Evolutionary conservation across 1,140 invertebrate species (phyloP), one percentile per base, ranked within the genome.

Genomic region (Thalassaphorura encarpata): DNA sequence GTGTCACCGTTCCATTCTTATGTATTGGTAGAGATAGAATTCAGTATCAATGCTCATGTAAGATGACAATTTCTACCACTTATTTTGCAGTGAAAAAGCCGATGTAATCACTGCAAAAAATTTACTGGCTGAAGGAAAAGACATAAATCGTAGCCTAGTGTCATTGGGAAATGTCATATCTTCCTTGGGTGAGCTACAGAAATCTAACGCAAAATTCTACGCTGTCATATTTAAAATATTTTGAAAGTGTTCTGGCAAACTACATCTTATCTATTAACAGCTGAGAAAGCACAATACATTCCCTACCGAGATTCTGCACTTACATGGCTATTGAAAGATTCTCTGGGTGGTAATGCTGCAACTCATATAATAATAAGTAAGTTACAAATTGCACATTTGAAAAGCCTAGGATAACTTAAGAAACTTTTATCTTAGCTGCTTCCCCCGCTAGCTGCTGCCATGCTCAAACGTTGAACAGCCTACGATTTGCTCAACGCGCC

Each of bases 71-170:
- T 19, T 47, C 8, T 27, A 24, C 19, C 8, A 27, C 21, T 4
- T 5, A 24, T 41, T 6, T 31, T 51, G 24, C 53, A 53, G 68
- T 66, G 54, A 73, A 58, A 50, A 69, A 69, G 56, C 71, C 52
- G 52, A 71, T 33, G 53, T 69, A 63, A 66, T 69, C 66, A 62
- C 71, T 64, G 2, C 71, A 60, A 57, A 70, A 67, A 66, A 50
- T 61, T 63, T 81, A 33, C 75, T 83, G 53, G 80, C 84, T 69
- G 84, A 86, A 73, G 85, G 85, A 18, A 81, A 83, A 36, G 86
- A 83, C 66, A 89, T 89, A 64, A 89, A 89, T 71, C 84, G 83
- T 66, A 86, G 84, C 45, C 72, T 89, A 36, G 85, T 87, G 1
- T 83, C 83, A 39, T 72, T 87, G 24, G 83, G 83, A 59, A 85